phyloP scores from a whole-genome alignment of 2,888 invertebrate species.

The Apoda limacodes region DNA sequence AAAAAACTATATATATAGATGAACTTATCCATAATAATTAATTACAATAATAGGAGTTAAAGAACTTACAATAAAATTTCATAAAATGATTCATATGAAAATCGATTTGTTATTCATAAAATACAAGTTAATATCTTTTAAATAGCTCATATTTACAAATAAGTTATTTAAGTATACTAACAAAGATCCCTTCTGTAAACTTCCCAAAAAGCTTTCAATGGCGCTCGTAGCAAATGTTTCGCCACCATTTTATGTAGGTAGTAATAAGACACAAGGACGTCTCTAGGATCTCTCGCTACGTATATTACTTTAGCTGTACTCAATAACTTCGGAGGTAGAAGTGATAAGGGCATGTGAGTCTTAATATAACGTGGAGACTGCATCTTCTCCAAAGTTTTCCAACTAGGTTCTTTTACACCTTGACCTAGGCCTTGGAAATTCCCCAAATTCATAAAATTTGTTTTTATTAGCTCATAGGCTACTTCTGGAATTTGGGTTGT shows the following conservation, averaged over 20 bases:
- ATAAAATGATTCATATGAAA: too few relatives aligned
- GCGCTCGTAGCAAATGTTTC: slow-evolving; percentile 58
- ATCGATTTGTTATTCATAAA: too few relatives aligned
- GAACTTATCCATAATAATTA: too few relatives aligned
- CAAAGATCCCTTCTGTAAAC: slow-evolving; percentile 71
- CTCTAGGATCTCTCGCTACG: slow-evolving; percentile 78
- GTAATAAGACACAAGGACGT: slow-evolving; percentile 77
- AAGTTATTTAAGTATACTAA: slow-evolving; percentile 48
- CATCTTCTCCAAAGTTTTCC: slow-evolving; percentile 41
- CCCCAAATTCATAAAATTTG: slow-evolving; percentile 50
- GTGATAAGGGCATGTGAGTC: slow-evolving; percentile 71
- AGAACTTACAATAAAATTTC: too few relatives aligned
- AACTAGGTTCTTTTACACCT: slow-evolving; percentile 41
- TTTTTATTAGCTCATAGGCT: slow-evolving; percentile 45
- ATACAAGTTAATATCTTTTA: too few relatives aligned
- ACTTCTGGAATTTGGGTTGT: slow-evolving; percentile 48
- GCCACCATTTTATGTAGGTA: slow-evolving; percentile 72
- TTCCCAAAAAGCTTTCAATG: slow-evolving; percentile 69
- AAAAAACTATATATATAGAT: too few relatives aligned
- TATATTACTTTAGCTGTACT: slow-evolving; percentile 72
- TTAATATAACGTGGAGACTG: slow-evolving; percentile 72
- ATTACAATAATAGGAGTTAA: too few relatives aligned
- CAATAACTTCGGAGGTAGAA: slow-evolving; percentile 64
- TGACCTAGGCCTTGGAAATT: slow-evolving; percentile 49
- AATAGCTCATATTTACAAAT: too few relatives aligned